These are phyloP conservation scores for Ormyrus rosae DNA, from an alignment of 2,888 invertebrate genomes.

Conservation along the genomic window DNA sequence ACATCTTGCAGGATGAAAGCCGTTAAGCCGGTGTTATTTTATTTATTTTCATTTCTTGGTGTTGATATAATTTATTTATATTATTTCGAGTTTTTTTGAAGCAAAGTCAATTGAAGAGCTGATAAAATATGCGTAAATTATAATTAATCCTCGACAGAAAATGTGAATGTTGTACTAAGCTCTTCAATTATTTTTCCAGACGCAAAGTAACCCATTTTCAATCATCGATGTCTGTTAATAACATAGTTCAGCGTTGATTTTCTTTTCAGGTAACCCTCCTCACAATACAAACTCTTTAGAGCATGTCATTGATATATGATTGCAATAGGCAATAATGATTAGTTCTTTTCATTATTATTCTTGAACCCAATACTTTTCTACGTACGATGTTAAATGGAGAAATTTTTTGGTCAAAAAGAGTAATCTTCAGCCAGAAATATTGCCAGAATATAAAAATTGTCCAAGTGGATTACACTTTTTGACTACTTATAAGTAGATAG, in stretches of 20 bases:
- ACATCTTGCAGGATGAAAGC: slow-evolving; percentile 23
- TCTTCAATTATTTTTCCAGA: slow-evolving; percentile 55
- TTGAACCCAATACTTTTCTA: neutral
- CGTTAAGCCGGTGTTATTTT: neutral
- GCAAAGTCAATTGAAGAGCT: slow-evolving; percentile 44
- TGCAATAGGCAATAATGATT: slow-evolving; percentile 41
- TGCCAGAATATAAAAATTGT: no score
- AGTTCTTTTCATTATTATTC: slow-evolving; percentile 18
- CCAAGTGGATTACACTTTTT: slow-evolving; percentile 13
- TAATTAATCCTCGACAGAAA: neutral
- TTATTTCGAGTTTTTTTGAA: neutral
- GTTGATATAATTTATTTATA: neutral
- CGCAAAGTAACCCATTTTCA: slow-evolving; percentile 57
- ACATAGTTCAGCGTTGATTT: slow-evolving; percentile 54
- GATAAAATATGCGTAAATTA: slow-evolving; percentile 31
- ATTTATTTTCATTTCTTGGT: slow-evolving; percentile 17
- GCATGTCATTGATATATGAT: slow-evolving; percentile 49
- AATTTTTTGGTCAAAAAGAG: slow-evolving; percentile 17
- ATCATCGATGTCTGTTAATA: slow-evolving; percentile 54
- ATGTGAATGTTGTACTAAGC: slow-evolving; percentile 37
- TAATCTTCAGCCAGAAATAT: neutral
- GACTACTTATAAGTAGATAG: slow-evolving; percentile 13
- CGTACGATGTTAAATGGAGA: slow-evolving; percentile 23
- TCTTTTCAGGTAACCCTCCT: slow-evolving; percentile 56
- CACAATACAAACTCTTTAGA: slow-evolving; percentile 46